Evolutionary conservation across 92 coral and sea anemone species (phyloP), one percentile per base, ranked within the genome.

Genomic region (Ricordea florida): DNA sequence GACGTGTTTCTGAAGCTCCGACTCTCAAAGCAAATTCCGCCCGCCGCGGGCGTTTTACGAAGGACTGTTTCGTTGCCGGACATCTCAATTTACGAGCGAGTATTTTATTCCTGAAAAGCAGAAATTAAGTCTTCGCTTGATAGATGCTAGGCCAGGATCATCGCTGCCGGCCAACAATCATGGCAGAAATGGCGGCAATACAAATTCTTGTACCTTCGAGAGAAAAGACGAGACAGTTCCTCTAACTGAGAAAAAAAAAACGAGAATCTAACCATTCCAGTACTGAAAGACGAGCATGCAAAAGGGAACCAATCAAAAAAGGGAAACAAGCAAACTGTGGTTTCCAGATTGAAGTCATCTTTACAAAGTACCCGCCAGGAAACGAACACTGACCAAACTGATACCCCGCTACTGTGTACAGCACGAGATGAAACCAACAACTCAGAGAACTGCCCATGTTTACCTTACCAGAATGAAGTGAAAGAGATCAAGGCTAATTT

Each of bases 211-310:
- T 58, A 58, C 44, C 26, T 58, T 17, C 66, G 66, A 33, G 66
- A 32, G 46, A 16, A 33, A 58, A 16, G 46, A 34, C 46, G 45
- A 58, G 66, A 31, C 21, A 7, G 66, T 59, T 31, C 66, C 66
- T 59, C 47, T 59, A 59, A 59, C 46, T 34, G 44, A 59, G 66
- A 59, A 59, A 59, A 46, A 59, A 59, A 59, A n/a, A n/a, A n/a
- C n/a, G n/a, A n/a, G n/a, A n/a, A n/a, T n/a, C n/a, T n/a, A n/a
- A n/a, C n/a, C n/a, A n/a, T n/a, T n/a, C n/a, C n/a, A n/a, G n/a
- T n/a, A n/a, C n/a, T n/a, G n/a, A n/a, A n/a, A n/a, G n/a, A n/a
- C n/a, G n/a, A n/a, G n/a, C n/a, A n/a, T n/a, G n/a, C n/a, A n/a
- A n/a, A n/a, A n/a, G n/a, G n/a, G n/a, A n/a, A n/a, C n/a, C n/a